Evolutionary conservation across 2,888 invertebrate genomes (phyloP), one percentile per base, ranked within the genome.

Genomic region (Junonia oenone): DNA sequence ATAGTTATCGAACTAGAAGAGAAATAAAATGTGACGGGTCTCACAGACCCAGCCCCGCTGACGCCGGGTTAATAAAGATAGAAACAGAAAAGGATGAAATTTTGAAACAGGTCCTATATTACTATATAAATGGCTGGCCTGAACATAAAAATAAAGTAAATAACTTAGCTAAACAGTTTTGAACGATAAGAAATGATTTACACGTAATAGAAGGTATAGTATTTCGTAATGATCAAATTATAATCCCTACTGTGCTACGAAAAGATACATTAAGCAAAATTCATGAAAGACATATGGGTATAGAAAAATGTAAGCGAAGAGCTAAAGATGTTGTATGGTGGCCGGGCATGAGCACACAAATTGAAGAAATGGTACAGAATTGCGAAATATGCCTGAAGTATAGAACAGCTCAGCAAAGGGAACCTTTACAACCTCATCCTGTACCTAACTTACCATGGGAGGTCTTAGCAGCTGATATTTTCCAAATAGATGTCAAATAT

Each of bases 331-430:
- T 4, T 13, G 52, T 52, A 8, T 52, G 15, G 11, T 52, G 52
- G 52, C 52, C 52, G 11, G 43, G 50, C 6, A 63, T 65, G 8
- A 35, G 43, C 11, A n/a, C 4, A 8, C 60, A 65, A 37, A 63
- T 65, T 15, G 56, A 63, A 55, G 59, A 56, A 14, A 55, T 35
- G 17, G 40, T 63, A 6, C 45, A 49, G n/a, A 6, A 37, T 11
- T 63, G 65, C 51, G 13, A 59, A 2, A 47, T 45, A n/a, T 65
- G 63, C 53, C 38, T 59, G 5, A 55, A 55, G n/a, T 35, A 47
- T 33, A 13, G 50, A 15, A 37, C 27, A 8, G 19, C 13, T 26
- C 49, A 51, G 17, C 6, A 15, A 33, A 53, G 47, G 33, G 31
- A 31, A 11, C 31, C 31, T 11, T n/a, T 31, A 2, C 9, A n/a